Conservation (phyloP, 1,140 invertebrate genomes). For the Parasteatoda tepidariorum region DNA sequence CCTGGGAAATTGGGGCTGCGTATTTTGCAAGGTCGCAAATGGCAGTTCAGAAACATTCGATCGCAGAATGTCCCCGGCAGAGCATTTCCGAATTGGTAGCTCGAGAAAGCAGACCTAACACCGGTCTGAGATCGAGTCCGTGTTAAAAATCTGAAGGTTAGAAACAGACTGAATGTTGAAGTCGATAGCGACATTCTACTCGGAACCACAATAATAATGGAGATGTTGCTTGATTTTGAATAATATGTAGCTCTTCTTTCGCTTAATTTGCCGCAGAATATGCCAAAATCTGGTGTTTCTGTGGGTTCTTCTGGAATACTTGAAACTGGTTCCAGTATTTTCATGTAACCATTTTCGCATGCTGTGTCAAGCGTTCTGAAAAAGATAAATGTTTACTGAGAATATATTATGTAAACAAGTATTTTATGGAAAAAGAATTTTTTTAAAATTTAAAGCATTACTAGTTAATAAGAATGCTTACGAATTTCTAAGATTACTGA, state of each 20-base stretch:
- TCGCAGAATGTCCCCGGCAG: slow-evolving; percentile 59
- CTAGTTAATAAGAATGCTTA: background rate
- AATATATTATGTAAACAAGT: no score
- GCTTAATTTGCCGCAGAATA: slow-evolving; percentile 22
- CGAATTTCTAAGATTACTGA: no score
- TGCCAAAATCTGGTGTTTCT: slow-evolving; percentile 2
- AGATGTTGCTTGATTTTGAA: slow-evolving; percentile 60
- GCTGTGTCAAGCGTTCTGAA: background rate
- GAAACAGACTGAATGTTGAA: slow-evolving; percentile 60
- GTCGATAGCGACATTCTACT: slow-evolving; percentile 48
- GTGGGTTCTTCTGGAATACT: background rate
- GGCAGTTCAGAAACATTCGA: slow-evolving; percentile 60
- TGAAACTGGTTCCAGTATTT: slow-evolving; percentile 1
- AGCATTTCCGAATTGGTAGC: slow-evolving; percentile 22
- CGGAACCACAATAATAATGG: slow-evolving; percentile 54
- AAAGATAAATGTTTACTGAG: background rate
- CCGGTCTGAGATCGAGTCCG: background rate
- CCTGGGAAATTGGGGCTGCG: slow-evolving; percentile 63
- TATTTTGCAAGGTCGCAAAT: slow-evolving; percentile 47
- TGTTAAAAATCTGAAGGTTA: slow-evolving; percentile 54
- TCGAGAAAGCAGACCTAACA: background rate
- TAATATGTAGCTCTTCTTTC: slow-evolving; percentile 58
- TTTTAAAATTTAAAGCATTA: no score
- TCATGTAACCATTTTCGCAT: slow-evolving; percentile 30
- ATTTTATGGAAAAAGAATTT: no score